Conservation (phyloP, 2,113 vertebrate species). For the Amphiprion ocellaris region DNA sequence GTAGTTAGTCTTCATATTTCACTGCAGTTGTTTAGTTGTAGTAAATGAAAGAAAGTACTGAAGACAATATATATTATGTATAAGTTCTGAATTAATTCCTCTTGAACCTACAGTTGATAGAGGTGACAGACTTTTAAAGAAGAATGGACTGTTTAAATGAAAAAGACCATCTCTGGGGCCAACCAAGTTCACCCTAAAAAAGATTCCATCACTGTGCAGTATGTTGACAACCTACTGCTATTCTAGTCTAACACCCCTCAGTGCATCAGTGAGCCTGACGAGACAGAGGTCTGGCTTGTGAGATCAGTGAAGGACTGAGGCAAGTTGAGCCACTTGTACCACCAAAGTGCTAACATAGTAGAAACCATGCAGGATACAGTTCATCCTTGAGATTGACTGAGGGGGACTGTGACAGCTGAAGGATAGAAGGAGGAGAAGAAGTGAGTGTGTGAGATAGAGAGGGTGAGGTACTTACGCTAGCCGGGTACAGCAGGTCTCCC, state of each 20-base stretch:
- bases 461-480: slow-evolving; percentile 91
- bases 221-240: neutral
- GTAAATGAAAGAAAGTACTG: no score
- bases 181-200: neutral
- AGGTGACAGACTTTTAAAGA: no score
- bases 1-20: neutral
- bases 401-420: slow-evolving; percentile 29
- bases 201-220: slow-evolving; percentile 1
- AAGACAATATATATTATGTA: no score
- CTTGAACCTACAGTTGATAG: no score
- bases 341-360: slow-evolving; percentile 5
- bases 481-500: slow-evolving; percentile 94
- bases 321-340: slow-evolving; percentile 6
- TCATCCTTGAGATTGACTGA: slow-evolving; percentile 35
- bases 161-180: neutral
- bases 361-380: neutral
- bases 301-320: slow-evolving; percentile 34
- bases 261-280: slow-evolving; percentile 8
- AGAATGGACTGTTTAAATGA: neutral
- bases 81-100: no score
- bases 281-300: slow-evolving; percentile 29
- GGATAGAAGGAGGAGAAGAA: no score
- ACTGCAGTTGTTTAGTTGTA: no score
- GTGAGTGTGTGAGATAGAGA: neutral
- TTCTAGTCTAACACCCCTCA: slow-evolving; percentile 1